Base-by-base conservation (phyloP, 2,888 invertebrate species). In the Anthophora plumipes region DNA sequence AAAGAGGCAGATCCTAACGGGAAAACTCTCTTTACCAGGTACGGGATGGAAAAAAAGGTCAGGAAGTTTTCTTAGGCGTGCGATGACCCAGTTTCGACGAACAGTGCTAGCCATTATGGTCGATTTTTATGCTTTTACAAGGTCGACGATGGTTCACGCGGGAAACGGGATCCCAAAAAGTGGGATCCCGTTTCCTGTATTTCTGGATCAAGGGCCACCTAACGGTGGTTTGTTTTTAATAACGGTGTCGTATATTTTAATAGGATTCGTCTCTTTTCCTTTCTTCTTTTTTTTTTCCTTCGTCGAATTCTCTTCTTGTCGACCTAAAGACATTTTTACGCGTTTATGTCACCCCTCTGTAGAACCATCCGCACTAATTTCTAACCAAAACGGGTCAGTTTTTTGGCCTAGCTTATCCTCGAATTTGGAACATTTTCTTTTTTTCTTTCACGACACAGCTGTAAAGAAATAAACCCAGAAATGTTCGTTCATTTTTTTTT, bases 241-340 rank as follows among this genome's bases (percentile, higher is more conserved):
- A 91, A 92, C 90, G 88, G 91, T 90, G 90, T 90, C 85, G 89
- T 92, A 92, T 92, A 92, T 91, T 92, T 93, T 92, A 91, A 89
- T 89, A 83, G 88, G 70, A 22, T 12, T 37, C 48, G 20, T 37
- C 77, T 59, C 11, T 69, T 74, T n/a, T n/a, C n/a, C n/a, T n/a
- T n/a, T n/a, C 86, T 88, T 88, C 85, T 84, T 85, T 81, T 68
- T 77, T 87, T 83, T 83, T 80, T 68, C 77, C 3, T 20, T 80
- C 86, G 11, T n/a, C 55, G 14, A 7, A 25, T 64, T 66, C n/a
- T 55, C 11, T 22, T 12, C 37, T 70, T 50, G 22, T 20, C 41
- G 69, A 31, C 54, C 67, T 41, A 52, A 66, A 41, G 41, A 31
- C 31, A 31, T 66, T 80, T 86, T 88, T 84, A 88, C 85, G 80